phyloP scores from a whole-genome alignment of 2,888 invertebrate genomes.

The Polylopha cassiicola region DNA sequence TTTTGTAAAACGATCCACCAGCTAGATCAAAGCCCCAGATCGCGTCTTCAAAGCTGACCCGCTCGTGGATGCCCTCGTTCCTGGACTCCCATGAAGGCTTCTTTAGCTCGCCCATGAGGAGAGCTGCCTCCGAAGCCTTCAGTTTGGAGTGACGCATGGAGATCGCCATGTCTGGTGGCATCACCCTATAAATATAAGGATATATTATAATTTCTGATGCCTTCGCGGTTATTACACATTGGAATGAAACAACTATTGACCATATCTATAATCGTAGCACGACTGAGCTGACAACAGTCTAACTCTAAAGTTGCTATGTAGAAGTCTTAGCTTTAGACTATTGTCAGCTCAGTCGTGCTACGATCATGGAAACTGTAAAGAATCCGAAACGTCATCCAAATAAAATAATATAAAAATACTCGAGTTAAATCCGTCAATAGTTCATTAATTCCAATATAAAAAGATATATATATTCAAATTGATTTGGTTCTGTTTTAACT shows the following conservation, averaged over 20 bases:
- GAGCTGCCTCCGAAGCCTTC: slow-evolving; percentile 50
- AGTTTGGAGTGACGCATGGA: slow-evolving; percentile 54
- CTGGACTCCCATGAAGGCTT: slow-evolving; percentile 61
- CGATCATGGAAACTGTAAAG: no score
- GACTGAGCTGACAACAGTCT: no score
- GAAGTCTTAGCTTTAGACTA: no score
- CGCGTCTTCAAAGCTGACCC: slow-evolving; percentile 62
- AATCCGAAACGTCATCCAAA: no score
- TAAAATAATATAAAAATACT: no score
- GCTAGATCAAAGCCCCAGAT: slow-evolving; percentile 68
- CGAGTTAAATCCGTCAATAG: no score
- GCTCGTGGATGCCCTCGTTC: slow-evolving; percentile 65
- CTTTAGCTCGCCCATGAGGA: slow-evolving; percentile 50
- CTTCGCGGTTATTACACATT: slow-evolving; percentile 5
- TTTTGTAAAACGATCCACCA: slow-evolving; percentile 57
- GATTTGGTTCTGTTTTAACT: no score
- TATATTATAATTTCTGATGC: not conserved
- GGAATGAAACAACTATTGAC: not conserved
- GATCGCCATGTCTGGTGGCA: slow-evolving; percentile 36
- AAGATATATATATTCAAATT: no score
- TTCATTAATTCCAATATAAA: no score
- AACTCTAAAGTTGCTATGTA: no score
- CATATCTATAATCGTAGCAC: no score
- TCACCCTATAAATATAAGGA: slow-evolving; percentile 19
- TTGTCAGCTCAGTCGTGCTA: no score